phyloP scores from a whole-genome alignment of 2,888 invertebrate species.

The Perdita meconis region DNA sequence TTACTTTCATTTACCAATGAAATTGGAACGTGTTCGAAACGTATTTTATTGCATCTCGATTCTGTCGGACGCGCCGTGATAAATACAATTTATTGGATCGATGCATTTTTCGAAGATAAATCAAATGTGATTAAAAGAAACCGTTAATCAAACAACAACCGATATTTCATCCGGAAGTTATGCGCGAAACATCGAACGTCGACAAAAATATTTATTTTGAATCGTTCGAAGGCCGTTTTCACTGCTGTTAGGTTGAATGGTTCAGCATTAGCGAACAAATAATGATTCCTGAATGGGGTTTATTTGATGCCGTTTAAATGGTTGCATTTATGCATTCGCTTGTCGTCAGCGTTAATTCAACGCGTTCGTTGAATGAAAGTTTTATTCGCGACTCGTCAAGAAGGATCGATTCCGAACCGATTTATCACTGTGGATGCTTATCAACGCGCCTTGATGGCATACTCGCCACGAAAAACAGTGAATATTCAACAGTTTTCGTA shows the following conservation, averaged over 20 bases:
- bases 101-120: constrained; percentile 8
- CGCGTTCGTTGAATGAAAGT: constrained; percentile 16
- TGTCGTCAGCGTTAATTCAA: constrained; percentile 7
- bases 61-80: not conserved
- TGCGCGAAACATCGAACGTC: not conserved
- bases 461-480: constrained; percentile 37
- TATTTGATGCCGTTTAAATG: not conserved
- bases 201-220: not conserved
- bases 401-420: constrained; percentile 33
- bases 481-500: constrained; percentile 67
- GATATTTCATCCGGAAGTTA: not conserved
- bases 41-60: not conserved
- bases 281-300: not conserved
- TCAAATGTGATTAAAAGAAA: not conserved
- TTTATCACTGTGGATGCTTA: constrained; percentile 49
- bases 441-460: constrained; percentile 24
- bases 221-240: not conserved
- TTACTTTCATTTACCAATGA: constrained; percentile 19
- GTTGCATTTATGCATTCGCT: constrained; percentile 13
- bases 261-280: not conserved
- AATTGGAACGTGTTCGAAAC: not conserved
- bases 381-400: constrained; percentile 13
- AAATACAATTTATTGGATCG: constrained; percentile 16
- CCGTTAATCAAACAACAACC: not conserved
- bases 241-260: not conserved